A percentile compares a stretch with the other conserved stretches of the same genome.
phyloP scores from a whole-genome alignment of 1,140 invertebrate species.

The Leptinotarsa undecemlineata region DNA sequence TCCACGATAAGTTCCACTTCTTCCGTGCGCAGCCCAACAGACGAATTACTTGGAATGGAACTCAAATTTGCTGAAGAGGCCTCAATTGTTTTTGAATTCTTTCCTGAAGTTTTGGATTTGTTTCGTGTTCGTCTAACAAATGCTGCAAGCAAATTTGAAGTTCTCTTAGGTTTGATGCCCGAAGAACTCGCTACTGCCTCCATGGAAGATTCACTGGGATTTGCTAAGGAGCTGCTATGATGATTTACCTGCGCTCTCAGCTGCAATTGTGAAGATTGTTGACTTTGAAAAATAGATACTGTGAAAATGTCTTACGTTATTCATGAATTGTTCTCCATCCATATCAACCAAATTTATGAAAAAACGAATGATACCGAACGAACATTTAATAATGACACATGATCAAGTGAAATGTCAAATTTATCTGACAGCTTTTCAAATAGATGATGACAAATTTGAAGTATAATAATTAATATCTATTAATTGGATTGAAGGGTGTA shows the following conservation, averaged over 20 bases:
- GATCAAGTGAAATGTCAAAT: not conserved
- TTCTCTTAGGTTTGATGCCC: constrained; percentile 29
- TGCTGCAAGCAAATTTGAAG: constrained; percentile 29
- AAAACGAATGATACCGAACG: not conserved
- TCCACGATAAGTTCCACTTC: constrained; percentile 30
- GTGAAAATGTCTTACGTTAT: not conserved
- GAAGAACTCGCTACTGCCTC: constrained; percentile 13
- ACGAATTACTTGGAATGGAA: constrained; percentile 24
- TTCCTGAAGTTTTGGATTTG: constrained; percentile 21
- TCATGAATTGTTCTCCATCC: not conserved
- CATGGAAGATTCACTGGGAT: not conserved
- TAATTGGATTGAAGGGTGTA: no score
- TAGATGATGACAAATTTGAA: no score
- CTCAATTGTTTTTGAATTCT: constrained; percentile 6
- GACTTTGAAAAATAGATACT: no score
- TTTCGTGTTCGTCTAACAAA: constrained; percentile 28
- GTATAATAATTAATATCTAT: no score
- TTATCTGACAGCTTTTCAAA: no score
- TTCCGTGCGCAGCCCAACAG: constrained; percentile 26
- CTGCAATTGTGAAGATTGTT: no score
- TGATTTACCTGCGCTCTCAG: no score
- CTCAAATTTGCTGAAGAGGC: constrained; percentile 21
- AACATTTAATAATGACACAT: not conserved
- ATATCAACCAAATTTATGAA: not conserved
- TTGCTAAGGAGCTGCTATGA: no score